Percentiles rank a stretch among this genome's conserved stretches.
These are phyloP conservation scores for Arctocebus calabarensis DNA, from an alignment of 2,797 vertebrate species.

Conservation along the genomic window DNA sequence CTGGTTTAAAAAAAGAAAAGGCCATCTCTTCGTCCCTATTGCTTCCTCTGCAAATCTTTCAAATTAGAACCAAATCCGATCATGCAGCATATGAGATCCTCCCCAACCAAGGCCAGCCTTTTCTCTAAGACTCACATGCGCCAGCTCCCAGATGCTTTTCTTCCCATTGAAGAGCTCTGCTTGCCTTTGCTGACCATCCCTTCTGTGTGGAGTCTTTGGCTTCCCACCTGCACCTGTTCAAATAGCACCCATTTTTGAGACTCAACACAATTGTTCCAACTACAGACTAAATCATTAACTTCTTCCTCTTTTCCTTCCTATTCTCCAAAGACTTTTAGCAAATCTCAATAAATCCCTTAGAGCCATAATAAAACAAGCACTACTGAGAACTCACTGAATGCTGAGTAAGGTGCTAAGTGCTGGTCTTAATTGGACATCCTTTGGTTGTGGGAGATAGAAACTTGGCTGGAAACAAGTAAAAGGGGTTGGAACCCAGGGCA, in stretches of 20 bases:
- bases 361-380: constrained; percentile 26
- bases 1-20: not conserved
- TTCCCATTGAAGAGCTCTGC: not conserved
- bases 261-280: not conserved
- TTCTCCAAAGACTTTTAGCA: not conserved
- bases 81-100: not conserved
- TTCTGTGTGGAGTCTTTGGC: not conserved
- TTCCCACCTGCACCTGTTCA: not conserved
- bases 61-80: not conserved
- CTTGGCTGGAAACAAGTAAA: constrained; percentile 24
- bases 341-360: not conserved
- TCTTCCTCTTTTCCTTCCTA: constrained; percentile 5
- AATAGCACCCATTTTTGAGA: constrained; percentile 6
- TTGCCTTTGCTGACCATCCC: not conserved
- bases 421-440: constrained; percentile 32
- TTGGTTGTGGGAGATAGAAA: constrained; percentile 21
- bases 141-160: not conserved
- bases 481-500: not conserved
- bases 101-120: not conserved
- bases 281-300: not conserved
- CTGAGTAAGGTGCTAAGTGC: not conserved
- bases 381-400: not conserved
- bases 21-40: not conserved
- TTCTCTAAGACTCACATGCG: not conserved
- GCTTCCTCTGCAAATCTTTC: not conserved